These are phyloP conservation scores for Cichladusa arquata DNA, from an alignment of 2,113 vertebrate genomes.

Conservation along the genomic window DNA sequence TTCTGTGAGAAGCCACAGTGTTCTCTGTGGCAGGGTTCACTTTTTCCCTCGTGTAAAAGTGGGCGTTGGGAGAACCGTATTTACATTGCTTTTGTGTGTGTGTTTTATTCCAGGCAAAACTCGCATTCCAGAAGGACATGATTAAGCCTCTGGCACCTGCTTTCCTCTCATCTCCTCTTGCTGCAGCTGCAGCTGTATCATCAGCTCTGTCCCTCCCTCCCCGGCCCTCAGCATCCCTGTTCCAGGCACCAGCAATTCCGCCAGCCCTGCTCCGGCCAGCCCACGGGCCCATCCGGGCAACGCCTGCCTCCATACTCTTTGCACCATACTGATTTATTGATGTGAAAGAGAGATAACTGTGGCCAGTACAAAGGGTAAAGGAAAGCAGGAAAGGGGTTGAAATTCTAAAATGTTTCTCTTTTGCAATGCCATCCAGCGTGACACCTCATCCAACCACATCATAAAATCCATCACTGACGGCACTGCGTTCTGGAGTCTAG, in stretches of 20 bases:
- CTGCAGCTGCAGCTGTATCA: constrained; percentile 73
- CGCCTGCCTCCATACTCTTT: constrained; percentile 89
- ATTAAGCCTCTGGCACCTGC: constrained; percentile 87
- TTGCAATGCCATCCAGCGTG: not conserved
- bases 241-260: constrained; percentile 80
- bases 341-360: not conserved
- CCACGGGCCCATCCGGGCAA: constrained; percentile 87
- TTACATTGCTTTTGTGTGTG: not conserved
- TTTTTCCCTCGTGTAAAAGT: not conserved
- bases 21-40: not conserved
- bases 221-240: constrained; percentile 80
- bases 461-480: not conserved
- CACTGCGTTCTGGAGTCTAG: constrained; percentile 11
- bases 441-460: not conserved
- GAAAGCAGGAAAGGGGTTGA: not conserved
- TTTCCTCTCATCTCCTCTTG: constrained; percentile 85
- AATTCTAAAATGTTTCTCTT: constrained; percentile 19
- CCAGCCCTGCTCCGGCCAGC: constrained; percentile 87
- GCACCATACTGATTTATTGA: constrained; percentile 80
- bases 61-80: not conserved
- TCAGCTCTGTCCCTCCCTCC: constrained; percentile 86
- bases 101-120: constrained; percentile 79
- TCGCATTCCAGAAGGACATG: constrained; percentile 88
- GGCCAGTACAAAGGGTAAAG: constrained; percentile 43
- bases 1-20: not conserved